Percentiles rank a stretch among this genome's conserved stretches.
phyloP scores from a whole-genome alignment of 2,113 vertebrate genomes.

The Amblyornis subalaris region DNA sequence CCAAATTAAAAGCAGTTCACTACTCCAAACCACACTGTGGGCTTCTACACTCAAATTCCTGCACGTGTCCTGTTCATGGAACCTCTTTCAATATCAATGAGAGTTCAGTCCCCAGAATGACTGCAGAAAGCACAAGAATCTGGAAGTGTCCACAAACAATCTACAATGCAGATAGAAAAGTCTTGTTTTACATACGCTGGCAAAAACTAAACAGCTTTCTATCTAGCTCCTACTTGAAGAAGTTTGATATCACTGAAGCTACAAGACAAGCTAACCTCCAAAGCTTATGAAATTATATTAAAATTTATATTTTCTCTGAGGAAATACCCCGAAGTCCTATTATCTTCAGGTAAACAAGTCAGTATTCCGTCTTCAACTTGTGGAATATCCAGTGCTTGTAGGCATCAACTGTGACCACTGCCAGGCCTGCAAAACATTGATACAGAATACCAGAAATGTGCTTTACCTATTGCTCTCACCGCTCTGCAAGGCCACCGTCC shows the following conservation, averaged over 20 bases:
- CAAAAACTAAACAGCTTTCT: constrained; percentile 68
- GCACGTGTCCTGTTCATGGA: constrained; percentile 12
- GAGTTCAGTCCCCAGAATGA: constrained; percentile 61
- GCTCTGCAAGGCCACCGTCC: background rate
- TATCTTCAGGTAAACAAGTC: constrained; percentile 69
- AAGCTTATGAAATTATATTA: constrained; percentile 68
- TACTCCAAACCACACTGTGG: constrained; percentile 30
- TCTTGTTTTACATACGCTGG: constrained; percentile 63
- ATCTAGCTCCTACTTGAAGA: constrained; percentile 66
- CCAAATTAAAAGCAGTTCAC: constrained; percentile 34
- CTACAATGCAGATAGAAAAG: constrained; percentile 67
- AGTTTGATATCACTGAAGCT: constrained; percentile 67
- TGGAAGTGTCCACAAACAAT: constrained; percentile 67
- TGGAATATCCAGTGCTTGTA: constrained; percentile 69
- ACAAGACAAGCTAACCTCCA: constrained; percentile 66
- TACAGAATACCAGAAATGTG: constrained; percentile 56
- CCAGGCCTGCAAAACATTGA: constrained; percentile 67
- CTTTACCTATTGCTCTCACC: constrained; percentile 29
- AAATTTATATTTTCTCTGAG: constrained; percentile 70
- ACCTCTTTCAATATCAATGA: constrained; percentile 36
- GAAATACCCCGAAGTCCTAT: constrained; percentile 67
- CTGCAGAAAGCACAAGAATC: constrained; percentile 64
- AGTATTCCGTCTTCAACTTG: constrained; percentile 69
- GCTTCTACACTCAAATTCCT: constrained; percentile 27
- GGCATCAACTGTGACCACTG: constrained; percentile 67